Evolutionary conservation across 2,888 invertebrate species (phyloP).

Genomic region (Megastigmus dorsalis): DNA sequence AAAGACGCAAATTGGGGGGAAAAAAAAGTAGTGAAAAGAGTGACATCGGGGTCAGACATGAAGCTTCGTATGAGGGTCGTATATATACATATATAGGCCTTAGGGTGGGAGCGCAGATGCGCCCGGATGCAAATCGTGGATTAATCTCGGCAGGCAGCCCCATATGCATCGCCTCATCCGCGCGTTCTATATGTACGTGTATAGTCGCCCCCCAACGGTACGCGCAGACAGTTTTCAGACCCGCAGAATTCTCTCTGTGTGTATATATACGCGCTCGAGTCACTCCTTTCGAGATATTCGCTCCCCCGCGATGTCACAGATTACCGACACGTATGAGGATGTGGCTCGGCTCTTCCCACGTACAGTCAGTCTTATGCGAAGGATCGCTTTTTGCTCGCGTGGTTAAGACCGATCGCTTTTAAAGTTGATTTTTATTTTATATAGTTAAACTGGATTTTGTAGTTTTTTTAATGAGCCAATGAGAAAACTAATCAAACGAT

Average conservation of each 20-base stretch:
- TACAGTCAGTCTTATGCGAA: too few relatives aligned
- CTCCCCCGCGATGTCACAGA: slow-evolving; percentile 19
- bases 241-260: too few relatives aligned
- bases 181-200: too few relatives aligned
- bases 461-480: too few relatives aligned
- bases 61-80: too few relatives aligned
- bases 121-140: slow-evolving; percentile 74
- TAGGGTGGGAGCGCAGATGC: slow-evolving; percentile 70
- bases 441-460: too few relatives aligned
- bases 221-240: not conserved
- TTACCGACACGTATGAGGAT: slow-evolving; percentile 30
- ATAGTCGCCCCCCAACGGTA: not conserved
- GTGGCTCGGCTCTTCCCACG: too few relatives aligned
- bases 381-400: too few relatives aligned
- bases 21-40: not conserved
- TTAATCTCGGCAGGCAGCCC: slow-evolving; percentile 67
- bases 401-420: too few relatives aligned
- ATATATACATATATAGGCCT: slow-evolving; percentile 4
- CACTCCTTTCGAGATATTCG: slow-evolving; percentile 41
- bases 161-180: slow-evolving; percentile 37
- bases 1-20: not conserved
- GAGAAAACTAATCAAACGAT: too few relatives aligned
- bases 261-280: slow-evolving; percentile 7
- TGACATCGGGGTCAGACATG: not conserved
- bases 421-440: too few relatives aligned